Evolutionary conservation across 2,113 vertebrate genomes (phyloP).

Genomic region (Rattus rattus): DNA sequence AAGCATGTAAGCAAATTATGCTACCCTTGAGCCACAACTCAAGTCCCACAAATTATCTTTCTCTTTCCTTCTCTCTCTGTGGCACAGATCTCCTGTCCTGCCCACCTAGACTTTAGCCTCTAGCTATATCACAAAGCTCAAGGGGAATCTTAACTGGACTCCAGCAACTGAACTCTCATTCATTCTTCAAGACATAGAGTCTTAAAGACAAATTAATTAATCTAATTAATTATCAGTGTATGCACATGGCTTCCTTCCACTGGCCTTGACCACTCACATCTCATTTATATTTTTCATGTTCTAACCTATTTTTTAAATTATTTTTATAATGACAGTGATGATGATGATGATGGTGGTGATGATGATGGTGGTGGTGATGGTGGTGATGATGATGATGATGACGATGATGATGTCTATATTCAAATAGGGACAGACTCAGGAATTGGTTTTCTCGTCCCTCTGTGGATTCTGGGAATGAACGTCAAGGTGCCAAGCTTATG

Average conservation of each 20-base stretch:
- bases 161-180: background rate
- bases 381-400: background rate
- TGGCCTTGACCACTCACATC: background rate
- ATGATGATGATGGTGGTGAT: too few species aligned
- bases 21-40: background rate
- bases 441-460: background rate
- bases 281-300: background rate
- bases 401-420: background rate
- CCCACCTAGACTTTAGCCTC: background rate
- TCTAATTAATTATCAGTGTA: too few species aligned
- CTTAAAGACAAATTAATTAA: too few species aligned
- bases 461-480: background rate
- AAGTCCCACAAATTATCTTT: background rate
- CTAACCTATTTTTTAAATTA: background rate
- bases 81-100: background rate
- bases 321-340: background rate
- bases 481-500: background rate
- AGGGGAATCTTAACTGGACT: background rate
- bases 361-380: too few species aligned
- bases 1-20: background rate
- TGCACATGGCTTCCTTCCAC: background rate
- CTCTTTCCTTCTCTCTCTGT: background rate
- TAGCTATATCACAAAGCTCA: background rate
- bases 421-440: background rate
- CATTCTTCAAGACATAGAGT: background rate